Conservation (phyloP, 2,113 vertebrate genomes). For the Scartelaos histophorus region DNA sequence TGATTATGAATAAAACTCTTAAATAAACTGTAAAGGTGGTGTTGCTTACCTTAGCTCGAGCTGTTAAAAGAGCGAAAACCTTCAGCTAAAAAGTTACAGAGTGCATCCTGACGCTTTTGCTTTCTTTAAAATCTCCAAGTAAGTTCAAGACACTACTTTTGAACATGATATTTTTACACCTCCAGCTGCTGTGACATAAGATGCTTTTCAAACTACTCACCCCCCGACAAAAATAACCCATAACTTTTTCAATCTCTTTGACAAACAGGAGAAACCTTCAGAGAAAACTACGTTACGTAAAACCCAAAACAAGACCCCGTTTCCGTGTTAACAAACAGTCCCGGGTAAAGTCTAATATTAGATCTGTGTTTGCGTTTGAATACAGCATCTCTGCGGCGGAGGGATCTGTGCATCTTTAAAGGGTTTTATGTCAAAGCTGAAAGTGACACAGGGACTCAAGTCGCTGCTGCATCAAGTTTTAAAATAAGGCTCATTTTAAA, state of each 20-base stretch:
- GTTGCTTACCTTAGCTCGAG: too few relatives aligned
- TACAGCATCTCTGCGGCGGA: slow-evolving; percentile 9
- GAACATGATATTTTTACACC: neutral
- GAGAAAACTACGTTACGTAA: slow-evolving; percentile 31
- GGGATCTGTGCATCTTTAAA: slow-evolving; percentile 26
- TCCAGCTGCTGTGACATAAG: slow-evolving; percentile 37
- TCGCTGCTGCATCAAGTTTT: neutral
- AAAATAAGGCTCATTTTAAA: neutral
- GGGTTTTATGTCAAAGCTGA: slow-evolving; percentile 21
- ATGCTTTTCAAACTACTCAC: slow-evolving; percentile 49
- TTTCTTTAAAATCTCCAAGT: neutral
- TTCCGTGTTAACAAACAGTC: slow-evolving; percentile 35
- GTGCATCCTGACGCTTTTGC: too few relatives aligned
- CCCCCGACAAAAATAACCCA: slow-evolving; percentile 19
- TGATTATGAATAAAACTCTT: too few relatives aligned
- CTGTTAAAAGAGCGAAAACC: too few relatives aligned
- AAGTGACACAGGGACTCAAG: neutral
- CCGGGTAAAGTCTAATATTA: slow-evolving; percentile 23
- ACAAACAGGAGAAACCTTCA: slow-evolving; percentile 30
- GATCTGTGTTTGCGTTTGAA: slow-evolving; percentile 30
- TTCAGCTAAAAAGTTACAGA: too few relatives aligned
- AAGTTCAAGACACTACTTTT: neutral
- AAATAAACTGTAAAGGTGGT: too few relatives aligned
- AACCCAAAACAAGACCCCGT: slow-evolving; percentile 21
- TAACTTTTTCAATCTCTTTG: slow-evolving; percentile 30